Base-by-base conservation (phyloP, 2,113 vertebrate genomes). In the Sciurus niger region DNA sequence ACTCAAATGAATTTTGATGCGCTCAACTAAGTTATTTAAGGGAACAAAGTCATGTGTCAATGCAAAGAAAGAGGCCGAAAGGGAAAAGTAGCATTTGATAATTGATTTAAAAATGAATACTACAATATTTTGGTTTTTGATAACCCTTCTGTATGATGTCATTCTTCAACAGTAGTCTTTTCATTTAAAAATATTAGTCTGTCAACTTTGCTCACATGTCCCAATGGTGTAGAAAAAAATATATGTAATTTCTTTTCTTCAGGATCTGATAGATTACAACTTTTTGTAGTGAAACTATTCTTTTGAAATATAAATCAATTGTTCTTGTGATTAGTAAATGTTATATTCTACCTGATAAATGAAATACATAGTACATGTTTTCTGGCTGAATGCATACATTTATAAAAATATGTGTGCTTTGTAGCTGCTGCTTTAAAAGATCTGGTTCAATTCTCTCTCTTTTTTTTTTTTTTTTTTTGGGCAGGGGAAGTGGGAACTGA, bases 321-420 rank as follows among this genome's bases (percentile, higher is more conserved):
- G 25, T 94, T 90, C 43, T 72, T 88, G 22, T 84, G n/a, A 88
- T 91, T 85, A 82, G 11, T 90, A 79, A 85, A 60, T 92, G n/a
- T 91, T 94, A 63, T 68, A 93, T 97, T 96, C 82, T 87, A 70
- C 93, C 84, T 86, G 55, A 60, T 89, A 94, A 95, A 83, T 92
- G n/a, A 85, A 96, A 53, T 63, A 18, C 1, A 78, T 77, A 68
- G 24, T 88, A 46, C 78, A 80, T 87, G 37, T 87, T 89, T 91
- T 53, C 80, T 93, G 51, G 84, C 51, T 70, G 30, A 79, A 55
- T 84, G 6, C 18, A 63, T 97, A 24, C 30, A 78, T 77, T 97
- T 92, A 25, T 89, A 85, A 96, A 91, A 83, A 83, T 78, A 63
- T 13, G 70, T 88, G 83, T 22, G 80, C 84, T 93, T 91, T 90